Evolutionary conservation across 2,888 invertebrate species (phyloP).

Genomic region (Criorhina ranunculi): DNA sequence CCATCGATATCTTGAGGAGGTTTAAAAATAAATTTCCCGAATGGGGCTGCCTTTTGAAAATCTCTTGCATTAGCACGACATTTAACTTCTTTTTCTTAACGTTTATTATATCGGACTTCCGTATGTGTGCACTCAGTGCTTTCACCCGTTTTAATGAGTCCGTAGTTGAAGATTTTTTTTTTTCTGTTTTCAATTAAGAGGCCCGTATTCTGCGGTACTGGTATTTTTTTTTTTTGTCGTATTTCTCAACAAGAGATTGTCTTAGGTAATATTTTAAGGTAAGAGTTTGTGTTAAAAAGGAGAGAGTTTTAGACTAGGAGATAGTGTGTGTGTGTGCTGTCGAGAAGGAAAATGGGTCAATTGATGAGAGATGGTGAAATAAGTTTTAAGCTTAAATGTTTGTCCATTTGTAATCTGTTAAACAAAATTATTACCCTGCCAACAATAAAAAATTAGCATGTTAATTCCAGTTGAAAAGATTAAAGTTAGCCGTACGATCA

Average conservation of each 20-base stretch:
- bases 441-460: not conserved
- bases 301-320: slow-evolving; percentile 62
- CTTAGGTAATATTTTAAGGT: slow-evolving; percentile 67
- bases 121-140: slow-evolving; percentile 35
- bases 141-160: slow-evolving; percentile 67
- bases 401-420: slow-evolving; percentile 7
- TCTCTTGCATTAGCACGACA: slow-evolving; percentile 21
- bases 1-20: slow-evolving; percentile 27
- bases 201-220: slow-evolving; percentile 38
- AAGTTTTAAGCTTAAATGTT: slow-evolving; percentile 28
- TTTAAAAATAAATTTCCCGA: slow-evolving; percentile 21
- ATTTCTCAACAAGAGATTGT: slow-evolving; percentile 47
- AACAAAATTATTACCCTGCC: not conserved
- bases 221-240: slow-evolving; percentile 22
- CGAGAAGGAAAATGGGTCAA: slow-evolving; percentile 60
- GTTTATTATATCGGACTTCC: slow-evolving; percentile 18
- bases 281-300: slow-evolving; percentile 56
- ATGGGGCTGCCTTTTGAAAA: slow-evolving; percentile 30
- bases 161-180: slow-evolving; percentile 47
- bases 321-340: slow-evolving; percentile 17
- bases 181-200: slow-evolving; percentile 63
- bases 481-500: no score
- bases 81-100: slow-evolving; percentile 18
- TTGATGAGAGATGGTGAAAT: slow-evolving; percentile 50
- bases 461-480: not conserved